Percentiles rank a stretch among this genome's conserved stretches.
Conservation (phyloP, 1,140 invertebrate genomes). For the Penaeus indicus region DNA sequence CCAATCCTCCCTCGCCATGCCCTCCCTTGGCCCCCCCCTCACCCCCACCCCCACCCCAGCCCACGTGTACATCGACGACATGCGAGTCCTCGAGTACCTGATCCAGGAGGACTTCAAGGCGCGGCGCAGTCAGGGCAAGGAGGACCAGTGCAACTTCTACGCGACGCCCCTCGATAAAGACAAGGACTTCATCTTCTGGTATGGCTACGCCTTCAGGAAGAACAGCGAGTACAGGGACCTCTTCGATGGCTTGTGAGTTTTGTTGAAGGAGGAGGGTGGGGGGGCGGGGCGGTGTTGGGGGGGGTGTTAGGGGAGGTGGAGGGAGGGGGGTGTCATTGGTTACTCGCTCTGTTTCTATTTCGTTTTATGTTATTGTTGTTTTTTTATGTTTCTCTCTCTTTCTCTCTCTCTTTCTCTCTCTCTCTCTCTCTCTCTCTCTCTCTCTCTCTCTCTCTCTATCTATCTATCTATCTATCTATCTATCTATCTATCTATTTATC, state of each 20-base stretch:
- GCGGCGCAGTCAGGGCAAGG: neutral
- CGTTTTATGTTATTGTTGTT: neutral
- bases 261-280: neutral
- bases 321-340: neutral
- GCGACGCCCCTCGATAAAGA: conserved; percentile 19
- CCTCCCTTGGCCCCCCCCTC: too few species aligned
- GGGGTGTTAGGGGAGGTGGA: neutral
- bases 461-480: neutral
- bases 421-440: neutral
- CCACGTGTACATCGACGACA: conserved; percentile 64
- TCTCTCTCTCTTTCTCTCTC: neutral
- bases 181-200: conserved; percentile 54
- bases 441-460: conserved; percentile 11
- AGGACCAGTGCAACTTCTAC: conserved; percentile 59
- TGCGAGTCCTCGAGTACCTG: conserved; percentile 57
- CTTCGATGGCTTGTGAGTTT: conserved; percentile 60
- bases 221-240: conserved; percentile 38
- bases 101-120: conserved; percentile 63
- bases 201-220: conserved; percentile 59
- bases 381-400: too few species aligned
- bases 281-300: neutral
- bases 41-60: neutral
- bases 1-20: too few species aligned
- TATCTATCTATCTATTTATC: neutral
- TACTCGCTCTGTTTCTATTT: neutral